These are phyloP conservation scores for Zoanthus sansibaricus DNA, from an alignment of 92 coral and sea anemone species.

Conservation along the genomic window DNA sequence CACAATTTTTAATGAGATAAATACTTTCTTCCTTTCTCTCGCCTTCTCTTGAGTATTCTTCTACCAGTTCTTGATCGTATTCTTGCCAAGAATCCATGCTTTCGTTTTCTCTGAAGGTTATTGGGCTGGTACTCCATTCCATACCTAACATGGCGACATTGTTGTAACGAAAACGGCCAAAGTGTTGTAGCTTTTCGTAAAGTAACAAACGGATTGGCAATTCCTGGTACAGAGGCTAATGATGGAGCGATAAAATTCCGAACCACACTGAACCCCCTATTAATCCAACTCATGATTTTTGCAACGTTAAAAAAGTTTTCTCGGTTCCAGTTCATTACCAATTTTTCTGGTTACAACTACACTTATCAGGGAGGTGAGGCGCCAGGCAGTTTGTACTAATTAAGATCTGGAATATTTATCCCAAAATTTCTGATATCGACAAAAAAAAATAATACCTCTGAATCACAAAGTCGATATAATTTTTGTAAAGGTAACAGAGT, in stretches of 20 bases:
- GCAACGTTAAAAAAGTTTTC: background rate
- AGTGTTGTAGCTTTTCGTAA: background rate
- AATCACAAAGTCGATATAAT: too few relatives aligned
- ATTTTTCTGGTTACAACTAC: background rate
- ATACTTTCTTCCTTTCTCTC: conserved; percentile 91
- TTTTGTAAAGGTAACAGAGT: too few relatives aligned
- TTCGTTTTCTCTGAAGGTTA: conserved; percentile 91
- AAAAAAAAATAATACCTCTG: too few relatives aligned
- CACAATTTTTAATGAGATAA: conserved; percentile 72
- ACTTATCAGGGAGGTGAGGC: background rate
- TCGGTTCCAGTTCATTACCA: background rate
- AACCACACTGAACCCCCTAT: conserved; percentile 62
- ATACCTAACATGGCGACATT: conserved; percentile 81
- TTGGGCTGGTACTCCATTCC: conserved; percentile 98
- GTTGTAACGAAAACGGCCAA: conserved; percentile 55
- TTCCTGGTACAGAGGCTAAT: background rate
- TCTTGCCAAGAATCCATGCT: conserved; percentile 93
- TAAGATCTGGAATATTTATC: too few relatives aligned
- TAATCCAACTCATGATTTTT: conserved; percentile 74
- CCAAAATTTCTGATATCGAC: too few relatives aligned
- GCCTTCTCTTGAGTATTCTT: conserved; percentile 85
- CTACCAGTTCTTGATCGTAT: conserved; percentile 87
- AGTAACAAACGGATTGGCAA: background rate
- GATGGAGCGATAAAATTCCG: conserved; percentile 53
- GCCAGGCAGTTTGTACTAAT: background rate